These are phyloP conservation scores for Erinaceus europaeus DNA, from an alignment of 2,113 vertebrate species.

Conservation along the genomic window DNA sequence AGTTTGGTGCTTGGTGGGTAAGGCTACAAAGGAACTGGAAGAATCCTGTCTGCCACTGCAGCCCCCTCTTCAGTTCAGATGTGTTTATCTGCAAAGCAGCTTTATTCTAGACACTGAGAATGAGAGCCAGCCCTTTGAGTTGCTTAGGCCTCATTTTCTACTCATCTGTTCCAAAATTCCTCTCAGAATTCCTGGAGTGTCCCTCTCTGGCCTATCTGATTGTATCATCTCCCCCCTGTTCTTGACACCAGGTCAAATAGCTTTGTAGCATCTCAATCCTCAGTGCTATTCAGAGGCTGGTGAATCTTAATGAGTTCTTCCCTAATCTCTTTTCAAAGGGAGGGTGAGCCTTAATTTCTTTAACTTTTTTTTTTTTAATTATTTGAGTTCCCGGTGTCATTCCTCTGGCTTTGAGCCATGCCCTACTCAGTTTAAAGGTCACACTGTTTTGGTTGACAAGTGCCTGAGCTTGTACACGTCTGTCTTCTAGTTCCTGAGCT, in stretches of 20 bases:
- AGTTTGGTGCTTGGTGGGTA: neutral
- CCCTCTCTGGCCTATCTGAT: constrained; percentile 66
- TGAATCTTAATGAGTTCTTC: constrained; percentile 66
- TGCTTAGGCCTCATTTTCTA: neutral
- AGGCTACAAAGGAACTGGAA: neutral
- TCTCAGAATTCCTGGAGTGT: constrained; percentile 70
- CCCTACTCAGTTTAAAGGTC: constrained; percentile 46
- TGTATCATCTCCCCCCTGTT: constrained; percentile 71
- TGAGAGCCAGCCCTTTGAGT: neutral
- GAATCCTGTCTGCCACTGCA: neutral
- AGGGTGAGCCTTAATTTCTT: constrained; percentile 56
- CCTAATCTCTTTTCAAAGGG: constrained; percentile 64
- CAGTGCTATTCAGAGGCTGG: constrained; percentile 49
- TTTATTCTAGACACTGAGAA: constrained; percentile 14
- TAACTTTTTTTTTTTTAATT: constrained; percentile 72
- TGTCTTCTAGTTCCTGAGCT: neutral
- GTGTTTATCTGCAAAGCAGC: no score
- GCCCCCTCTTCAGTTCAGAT: neutral
- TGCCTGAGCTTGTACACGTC: neutral
- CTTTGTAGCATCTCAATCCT: constrained; percentile 68
- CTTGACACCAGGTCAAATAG: constrained; percentile 76
- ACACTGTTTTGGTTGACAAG: constrained; percentile 58
- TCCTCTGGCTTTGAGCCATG: constrained; percentile 44
- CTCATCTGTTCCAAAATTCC: constrained; percentile 57
- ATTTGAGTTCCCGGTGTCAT: constrained; percentile 80